Evolutionary conservation across 1,140 invertebrate genomes (phyloP), one percentile per base, ranked within the genome.

Genomic region (Portunus trituberculatus): DNA sequence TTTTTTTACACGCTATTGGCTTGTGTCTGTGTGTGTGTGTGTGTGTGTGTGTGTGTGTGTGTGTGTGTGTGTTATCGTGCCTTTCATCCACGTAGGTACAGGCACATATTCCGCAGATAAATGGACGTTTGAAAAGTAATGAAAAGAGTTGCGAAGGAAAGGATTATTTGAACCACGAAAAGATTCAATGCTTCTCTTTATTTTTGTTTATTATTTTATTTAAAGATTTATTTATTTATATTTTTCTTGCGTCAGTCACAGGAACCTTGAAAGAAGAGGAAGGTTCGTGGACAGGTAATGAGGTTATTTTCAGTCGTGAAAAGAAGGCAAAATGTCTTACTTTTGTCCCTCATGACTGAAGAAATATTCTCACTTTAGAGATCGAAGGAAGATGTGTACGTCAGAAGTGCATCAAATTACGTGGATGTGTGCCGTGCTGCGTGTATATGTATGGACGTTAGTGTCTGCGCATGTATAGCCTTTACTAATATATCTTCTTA

Each of bases 391-490:
- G 10, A n/a, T 45, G 48, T 91, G 90, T 59, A 52, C 59, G 90
- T 45, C 46, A 48, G 28, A 59, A 20, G 0, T 59, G 52, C 12
- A 59, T 1, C 16, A 12, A 10, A 20, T n/a, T n/a, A n/a, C 16
- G 2, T 59, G 52, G 10, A 59, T 14, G 8, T 59, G 52, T 59
- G 52, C 12, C 45, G 12, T 89, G 45, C 14, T 89, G 87, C 20
- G 87, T 89, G 87, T 4, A n/a, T 89, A n/a, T 89, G 45, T 89
- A 31, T 39, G 16, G 28, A n/a, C 32, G 1, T 32, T 4, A 32
- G 87, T 89, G 87, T 89, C 2, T 89, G 87, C 45, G 87, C 45
- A 31, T 89, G 87, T 89, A 31, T 89, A 31, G 52, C 39, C 39
- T 39, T 39, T 6, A 39, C 39, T 39, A 1, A 6, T 39, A 39